These are phyloP conservation scores for Phaonia tiefii DNA, from an alignment of 2,888 invertebrate species.

Conservation along the genomic window DNA sequence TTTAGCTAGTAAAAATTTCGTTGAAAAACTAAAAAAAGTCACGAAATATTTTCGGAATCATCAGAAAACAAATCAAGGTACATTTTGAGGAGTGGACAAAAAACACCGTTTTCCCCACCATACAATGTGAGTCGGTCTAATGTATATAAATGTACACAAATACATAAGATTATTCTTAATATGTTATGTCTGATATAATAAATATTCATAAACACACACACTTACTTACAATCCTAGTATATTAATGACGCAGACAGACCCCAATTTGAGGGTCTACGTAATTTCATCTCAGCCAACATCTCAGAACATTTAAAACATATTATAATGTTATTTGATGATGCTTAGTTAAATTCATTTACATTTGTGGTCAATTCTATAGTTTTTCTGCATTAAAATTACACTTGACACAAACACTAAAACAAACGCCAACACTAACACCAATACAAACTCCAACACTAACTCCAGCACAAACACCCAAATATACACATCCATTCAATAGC, in stretches of 20 bases:
- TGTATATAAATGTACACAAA: neutral
- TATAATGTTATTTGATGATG: slow-evolving; percentile 44
- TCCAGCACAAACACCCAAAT: too few relatives aligned
- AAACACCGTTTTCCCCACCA: too few relatives aligned
- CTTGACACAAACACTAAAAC: slow-evolving; percentile 24
- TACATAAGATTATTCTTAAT: neutral
- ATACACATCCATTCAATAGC: too few relatives aligned
- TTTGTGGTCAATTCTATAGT: slow-evolving; percentile 53
- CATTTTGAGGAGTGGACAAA: too few relatives aligned
- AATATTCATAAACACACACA: slow-evolving; percentile 20
- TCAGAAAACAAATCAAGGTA: too few relatives aligned
- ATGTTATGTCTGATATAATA: slow-evolving; percentile 27
- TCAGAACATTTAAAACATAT: slow-evolving; percentile 26
- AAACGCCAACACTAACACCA: too few relatives aligned
- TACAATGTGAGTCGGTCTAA: too few relatives aligned
- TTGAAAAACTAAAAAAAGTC: too few relatives aligned
- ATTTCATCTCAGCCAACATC: slow-evolving; percentile 7
- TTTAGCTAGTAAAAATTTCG: too few relatives aligned
- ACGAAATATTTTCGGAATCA: too few relatives aligned
- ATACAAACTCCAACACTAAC: too few relatives aligned
- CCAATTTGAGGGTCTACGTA: neutral
- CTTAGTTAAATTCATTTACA: slow-evolving; percentile 35
- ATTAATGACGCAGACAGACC: neutral
- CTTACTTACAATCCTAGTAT: neutral
- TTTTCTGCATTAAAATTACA: slow-evolving; percentile 43